Conservation (phyloP, 2,888 invertebrate species). For the Lagria hirta region DNA sequence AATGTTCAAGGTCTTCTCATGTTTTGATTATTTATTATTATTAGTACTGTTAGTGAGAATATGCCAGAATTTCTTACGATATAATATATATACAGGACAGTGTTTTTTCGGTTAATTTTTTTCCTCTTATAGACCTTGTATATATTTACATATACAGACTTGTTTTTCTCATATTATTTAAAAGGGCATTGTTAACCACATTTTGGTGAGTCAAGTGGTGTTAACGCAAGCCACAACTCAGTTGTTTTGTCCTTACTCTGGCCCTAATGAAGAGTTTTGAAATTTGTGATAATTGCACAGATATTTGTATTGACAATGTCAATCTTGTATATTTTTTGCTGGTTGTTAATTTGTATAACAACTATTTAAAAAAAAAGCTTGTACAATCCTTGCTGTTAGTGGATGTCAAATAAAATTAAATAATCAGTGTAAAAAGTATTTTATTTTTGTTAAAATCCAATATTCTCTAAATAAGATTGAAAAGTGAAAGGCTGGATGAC, state of each 20-base stretch:
- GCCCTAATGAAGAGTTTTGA: conserved; percentile 30
- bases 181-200: conserved; percentile 30
- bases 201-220: conserved; percentile 11
- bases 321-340: conserved; percentile 49
- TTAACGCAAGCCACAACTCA: conserved; percentile 10
- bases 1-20: conserved; percentile 36
- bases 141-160: conserved; percentile 36
- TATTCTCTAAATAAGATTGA: too few relatives aligned
- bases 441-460: too few relatives aligned
- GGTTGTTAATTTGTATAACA: conserved; percentile 49
- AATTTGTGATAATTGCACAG: conserved; percentile 49
- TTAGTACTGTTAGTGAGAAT: conserved; percentile 38
- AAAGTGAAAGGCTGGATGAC: too few relatives aligned
- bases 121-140: conserved; percentile 40
- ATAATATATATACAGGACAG: too few relatives aligned
- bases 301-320: conserved; percentile 53
- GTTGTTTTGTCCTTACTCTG: conserved; percentile 24
- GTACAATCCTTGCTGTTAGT: conserved; percentile 54
- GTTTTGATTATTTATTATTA: too few relatives aligned
- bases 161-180: conserved; percentile 33
- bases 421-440: conserved; percentile 41
- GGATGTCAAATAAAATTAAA: conserved; percentile 51
- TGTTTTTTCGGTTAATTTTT: too few relatives aligned
- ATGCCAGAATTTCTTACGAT: too few relatives aligned
- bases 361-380: conserved; percentile 51